Base-by-base conservation (phyloP, 2,113 vertebrate species). In the Vidua macroura region DNA sequence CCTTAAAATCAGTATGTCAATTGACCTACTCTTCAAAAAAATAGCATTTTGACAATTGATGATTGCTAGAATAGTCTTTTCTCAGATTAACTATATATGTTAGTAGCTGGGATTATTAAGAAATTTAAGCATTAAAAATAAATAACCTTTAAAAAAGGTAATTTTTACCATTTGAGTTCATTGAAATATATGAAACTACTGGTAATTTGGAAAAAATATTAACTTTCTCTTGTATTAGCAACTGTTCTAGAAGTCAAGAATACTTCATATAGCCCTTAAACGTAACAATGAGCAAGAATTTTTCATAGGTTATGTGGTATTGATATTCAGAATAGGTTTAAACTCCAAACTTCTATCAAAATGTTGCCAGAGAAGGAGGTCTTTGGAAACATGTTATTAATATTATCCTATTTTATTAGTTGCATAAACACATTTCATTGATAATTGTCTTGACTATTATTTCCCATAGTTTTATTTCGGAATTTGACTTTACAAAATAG, bases 61-160 rank as follows among this genome's bases (percentile, higher is more conserved):
- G 33, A 48, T 84, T 84, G 5, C 9, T 62, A 13, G 19, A 74
- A 56, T 51, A 6, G 7, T 77, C 49, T 73, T 62, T 69, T 44
- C n/a, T 56, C 3, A 41, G 33, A 70, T 9, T 43, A 80, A 33
- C 9, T 56, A n/a, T 66, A 21, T 8, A 16, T 69, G 43, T 31
- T 69, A 62, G 52, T 63, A 75, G 22, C 15, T 39, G 4, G n/a
- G 28, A 27, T 55, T 39, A 83, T 5, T 30, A 7, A 70, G 13
- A 13, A 37, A 59, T 55, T 46, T 59, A 55, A 88, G 62, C 69
- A 73, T 16, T 49, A 73, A 60, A 72, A 13, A 1, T 1, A n/a
- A 59, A 68, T 49, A 8, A 0, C 1, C 2, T 17, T 12, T 44
- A 55, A 41, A 39, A 46, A 35, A 6, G 6, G 3, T 35, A 33